Base-by-base conservation (phyloP, 2,888 invertebrate genomes). In the Heliconius ethilla region DNA sequence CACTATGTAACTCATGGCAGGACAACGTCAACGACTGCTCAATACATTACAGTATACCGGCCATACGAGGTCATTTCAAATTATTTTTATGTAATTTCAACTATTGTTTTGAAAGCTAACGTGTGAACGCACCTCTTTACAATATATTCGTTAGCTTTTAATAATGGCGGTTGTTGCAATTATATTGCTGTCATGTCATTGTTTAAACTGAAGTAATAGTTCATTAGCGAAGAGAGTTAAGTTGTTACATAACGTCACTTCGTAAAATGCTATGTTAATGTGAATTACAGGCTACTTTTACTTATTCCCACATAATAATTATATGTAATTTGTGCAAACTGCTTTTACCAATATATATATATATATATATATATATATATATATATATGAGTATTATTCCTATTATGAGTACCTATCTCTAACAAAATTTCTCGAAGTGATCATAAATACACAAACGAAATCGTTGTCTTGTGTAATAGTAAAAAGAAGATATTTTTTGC, bases 31-130 rank as follows among this genome's bases (percentile, higher is more conserved):
- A 91, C 91, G 90, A 91, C 90, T 88, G 86, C 84, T 86, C 83
- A 81, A 81, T 81, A 82, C 79, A 75, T 81, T 82, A 82, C 84
- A 86, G 86, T 85, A 88, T 90, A 92, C 92, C 91, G 90, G 86
- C 83, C 86, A 85, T 87, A 86, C 87, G 93, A 93, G 92, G 93
- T 91, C 91, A 89, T 82, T 87, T 91, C 87, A 91, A 90, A 92
- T 91, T 91, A 89, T 90, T 87, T 90, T 93, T 93, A 93, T 90
- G 90, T 93, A 93, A 93, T 90, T 80, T 70, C 87, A 83, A 83
- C 88, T 84, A 89, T 91, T 90, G 89, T 92, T 92, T 88, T 86
- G 86, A 85, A 86, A 88, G 83, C 82, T 70, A 83, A 85, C 86
- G 89, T 93, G 93, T 89, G 92, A 93, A 93, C 88, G 88, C 89